Evolutionary conservation across 1,140 invertebrate genomes (phyloP).

Genomic region (Cryptotermes secundus): DNA sequence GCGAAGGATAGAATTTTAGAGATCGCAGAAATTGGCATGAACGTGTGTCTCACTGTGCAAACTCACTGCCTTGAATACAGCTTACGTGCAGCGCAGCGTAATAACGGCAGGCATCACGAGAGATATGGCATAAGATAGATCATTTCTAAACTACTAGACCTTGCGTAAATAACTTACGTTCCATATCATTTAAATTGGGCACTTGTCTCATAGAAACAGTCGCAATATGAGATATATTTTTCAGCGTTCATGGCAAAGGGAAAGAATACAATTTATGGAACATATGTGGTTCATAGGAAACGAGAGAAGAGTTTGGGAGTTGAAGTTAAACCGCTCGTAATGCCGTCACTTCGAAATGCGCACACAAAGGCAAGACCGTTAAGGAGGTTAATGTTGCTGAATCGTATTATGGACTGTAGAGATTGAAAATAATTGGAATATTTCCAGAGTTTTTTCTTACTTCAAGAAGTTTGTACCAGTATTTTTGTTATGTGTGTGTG

Average conservation of each 20-base stretch:
- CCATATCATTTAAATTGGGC: not conserved
- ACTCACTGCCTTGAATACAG: no score
- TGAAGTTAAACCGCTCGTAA: not conserved
- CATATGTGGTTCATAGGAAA: not conserved
- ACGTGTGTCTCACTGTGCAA: no score
- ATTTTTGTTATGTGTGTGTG: no score
- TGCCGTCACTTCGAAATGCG: not conserved
- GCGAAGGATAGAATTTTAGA: no score
- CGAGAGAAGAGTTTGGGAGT: not conserved
- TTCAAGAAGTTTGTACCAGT: not conserved
- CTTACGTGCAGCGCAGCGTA: no score
- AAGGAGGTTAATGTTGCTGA: not conserved
- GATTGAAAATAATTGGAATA: not conserved
- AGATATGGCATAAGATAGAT: not conserved
- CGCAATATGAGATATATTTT: not conserved
- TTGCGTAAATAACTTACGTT: not conserved
- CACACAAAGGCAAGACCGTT: slow-evolving; percentile 3
- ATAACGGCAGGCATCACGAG: not conserved
- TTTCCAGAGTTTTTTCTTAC: not conserved
- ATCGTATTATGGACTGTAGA: not conserved
- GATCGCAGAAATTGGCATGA: no score
- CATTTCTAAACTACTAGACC: not conserved
- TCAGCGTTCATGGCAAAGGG: not conserved
- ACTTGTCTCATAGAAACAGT: no score
- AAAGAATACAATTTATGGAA: not conserved